Base-by-base conservation (phyloP, 2,113 vertebrate species). In the Limanda limanda region DNA sequence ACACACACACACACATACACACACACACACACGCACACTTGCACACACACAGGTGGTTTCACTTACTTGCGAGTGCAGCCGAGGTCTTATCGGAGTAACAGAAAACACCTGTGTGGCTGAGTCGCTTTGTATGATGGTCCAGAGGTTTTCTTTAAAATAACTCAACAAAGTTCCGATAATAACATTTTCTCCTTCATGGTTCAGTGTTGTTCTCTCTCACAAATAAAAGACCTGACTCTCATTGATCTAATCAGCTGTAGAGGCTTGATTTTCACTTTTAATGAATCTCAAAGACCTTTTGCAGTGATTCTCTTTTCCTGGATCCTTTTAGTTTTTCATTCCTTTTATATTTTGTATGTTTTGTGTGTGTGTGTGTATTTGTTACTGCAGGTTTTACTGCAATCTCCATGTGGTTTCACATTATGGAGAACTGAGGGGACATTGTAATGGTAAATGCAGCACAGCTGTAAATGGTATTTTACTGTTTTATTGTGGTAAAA, bases 21-120 rank as follows among this genome's bases (percentile, higher is more conserved):
- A 31, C 27, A 31, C 27, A 31, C 1, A 35, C 35, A 37, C 3
- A 10, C 35, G 10, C 5, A 37, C 35, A 10, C 37, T 11, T 15
- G 25, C 35, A 13, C 9, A 0, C 13, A 18, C 63, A 65, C 63
- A 65, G 45, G 45, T 69, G 67, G 21, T 69, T 69, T 57, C 45
- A 65, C 9, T 65, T 51, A 65, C 51, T 27, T 65, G 23, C 20
- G 45, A 51, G 23, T n/a, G 20, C n/a, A 48, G 42, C 42, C 4
- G 13, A 48, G 3, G 21, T 64, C 1, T 18, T 48, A 25, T 48
- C 12, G 15, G 5, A 31, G 8, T 55, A 68, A 68, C 51, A 40
- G 5, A 55, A 68, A 68, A 68, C 66, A 68, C 27, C 25, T 67
- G 65, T 54, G 48, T 54, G 27, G 24, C 14, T 23, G 5, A 45